Percentiles rank a stretch among this genome's conserved stretches.
phyloP scores from a whole-genome alignment of 2,797 vertebrate genomes.

The Lithobates pipiens region DNA sequence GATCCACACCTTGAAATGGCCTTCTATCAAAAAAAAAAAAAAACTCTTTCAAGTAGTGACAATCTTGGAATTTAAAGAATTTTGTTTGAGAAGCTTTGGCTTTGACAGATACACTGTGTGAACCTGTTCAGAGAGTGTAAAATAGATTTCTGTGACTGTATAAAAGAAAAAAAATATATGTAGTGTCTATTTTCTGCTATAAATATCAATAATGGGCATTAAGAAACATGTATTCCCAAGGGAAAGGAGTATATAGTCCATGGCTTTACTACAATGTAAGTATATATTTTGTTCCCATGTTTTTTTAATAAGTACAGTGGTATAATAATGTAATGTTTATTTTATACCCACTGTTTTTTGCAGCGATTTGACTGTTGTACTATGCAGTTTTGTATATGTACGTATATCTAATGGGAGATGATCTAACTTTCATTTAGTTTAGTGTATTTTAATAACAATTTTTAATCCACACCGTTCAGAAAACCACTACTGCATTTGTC shows the following conservation, averaged over 20 bases:
- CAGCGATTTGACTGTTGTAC: background rate
- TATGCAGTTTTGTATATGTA: background rate
- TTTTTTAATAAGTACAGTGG: background rate
- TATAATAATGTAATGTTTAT: background rate
- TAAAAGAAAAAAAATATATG: background rate
- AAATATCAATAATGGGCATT: background rate
- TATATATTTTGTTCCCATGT: background rate
- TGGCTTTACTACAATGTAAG: background rate
- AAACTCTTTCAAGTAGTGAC: constrained; percentile 5
- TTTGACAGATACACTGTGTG: constrained; percentile 10
- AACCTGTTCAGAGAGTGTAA: background rate
- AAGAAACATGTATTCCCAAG: background rate
- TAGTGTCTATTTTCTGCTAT: background rate
- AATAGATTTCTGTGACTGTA: background rate
- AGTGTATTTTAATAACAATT: no score
- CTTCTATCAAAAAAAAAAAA: background rate
- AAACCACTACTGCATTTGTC: no score
- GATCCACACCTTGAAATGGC: background rate
- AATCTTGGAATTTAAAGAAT: constrained; percentile 26
- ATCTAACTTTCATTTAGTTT: no score
- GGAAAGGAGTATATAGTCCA: background rate
- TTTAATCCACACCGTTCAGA: no score
- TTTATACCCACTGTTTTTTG: background rate
- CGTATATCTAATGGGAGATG: no score
- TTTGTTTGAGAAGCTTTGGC: constrained; percentile 6